Evolutionary conservation across 2,888 invertebrate genomes (phyloP), one percentile per base, ranked within the genome.

Genomic region (Pristionchus japonicus): DNA sequence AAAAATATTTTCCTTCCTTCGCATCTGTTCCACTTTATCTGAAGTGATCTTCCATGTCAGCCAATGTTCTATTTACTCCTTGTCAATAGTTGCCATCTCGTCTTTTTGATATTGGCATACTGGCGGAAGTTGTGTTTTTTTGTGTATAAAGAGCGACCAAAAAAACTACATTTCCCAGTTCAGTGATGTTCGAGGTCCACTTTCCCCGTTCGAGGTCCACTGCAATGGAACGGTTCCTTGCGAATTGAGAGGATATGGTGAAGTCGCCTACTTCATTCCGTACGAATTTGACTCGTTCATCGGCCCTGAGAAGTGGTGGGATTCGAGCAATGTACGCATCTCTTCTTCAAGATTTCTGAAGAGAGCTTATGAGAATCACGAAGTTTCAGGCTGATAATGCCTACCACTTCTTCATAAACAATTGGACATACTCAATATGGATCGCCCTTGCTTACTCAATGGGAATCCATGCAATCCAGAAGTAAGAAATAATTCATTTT

Each of bases 381-480:
- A 61, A 9, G n/a, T 61, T 64, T 1, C 64, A 64, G 64, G 23
- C 23, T n/a, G 57, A 57, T n/a, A 1, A 57, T 43, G 64, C 40
- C 23, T 23, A 27, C 34, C 7, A 23, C 3, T 91, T 92, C 88
- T 91, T 91, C 90, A 88, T 88, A 37, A 86, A 89, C 61, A 89
- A 92, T 85, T 92, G 92, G 92, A 88, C 86, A 77, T 89, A 90
- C 57, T 91, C 91, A 31, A 89, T 93, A 27, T 90, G 89, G 86
- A 88, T 92, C 90, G 93, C 95, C 0, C 92, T 92, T 15, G 92
- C 94, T n/a, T 95, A 95, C 89, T 92, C 95, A n/a, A 90, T 95
- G 52, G 89, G 94, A 23, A 94, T 95, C 4, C 95, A 95, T 91
- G 92, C 94, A 23, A 94, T 94, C 31, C 94, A 94, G 84, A 91